Percentiles rank a stretch among this genome's conserved stretches.
Evolutionary conservation across 53 echinoderm and acorn worm species (phyloP).

Genomic region (Crossaster papposus): DNA sequence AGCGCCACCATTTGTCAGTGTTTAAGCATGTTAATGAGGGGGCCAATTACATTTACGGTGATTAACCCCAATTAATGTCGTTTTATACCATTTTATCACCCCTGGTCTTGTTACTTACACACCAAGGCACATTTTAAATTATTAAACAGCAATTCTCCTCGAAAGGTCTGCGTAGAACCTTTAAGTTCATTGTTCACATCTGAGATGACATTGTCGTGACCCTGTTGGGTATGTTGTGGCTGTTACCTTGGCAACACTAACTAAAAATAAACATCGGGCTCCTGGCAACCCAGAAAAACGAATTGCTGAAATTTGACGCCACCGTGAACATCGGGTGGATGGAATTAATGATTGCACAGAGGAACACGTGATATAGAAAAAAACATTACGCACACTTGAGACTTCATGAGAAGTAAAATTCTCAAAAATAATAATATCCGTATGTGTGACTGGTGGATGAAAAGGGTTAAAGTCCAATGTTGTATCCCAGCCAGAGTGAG

Average conservation of each 20-base stretch:
- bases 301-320: neutral
- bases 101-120: no score
- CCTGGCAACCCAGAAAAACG: neutral
- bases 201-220: neutral
- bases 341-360: neutral
- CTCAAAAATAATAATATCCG: neutral
- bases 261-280: constrained; percentile 13
- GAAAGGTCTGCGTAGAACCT: no score
- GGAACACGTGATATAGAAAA: neutral
- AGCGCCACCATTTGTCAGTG: no score
- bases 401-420: neutral
- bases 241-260: neutral
- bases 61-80: no score
- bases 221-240: neutral
- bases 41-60: no score
- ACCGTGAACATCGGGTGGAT: neutral
- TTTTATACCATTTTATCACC: no score
- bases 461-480: constrained; percentile 1
- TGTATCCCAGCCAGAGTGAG: neutral
- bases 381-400: neutral
- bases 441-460: neutral
- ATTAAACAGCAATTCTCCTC: no score
- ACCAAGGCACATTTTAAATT: no score
- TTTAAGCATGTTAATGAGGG: no score
- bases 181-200: neutral